Evolutionary conservation across 2,888 invertebrate species (phyloP).

Genomic region (Thecophora atra): DNA sequence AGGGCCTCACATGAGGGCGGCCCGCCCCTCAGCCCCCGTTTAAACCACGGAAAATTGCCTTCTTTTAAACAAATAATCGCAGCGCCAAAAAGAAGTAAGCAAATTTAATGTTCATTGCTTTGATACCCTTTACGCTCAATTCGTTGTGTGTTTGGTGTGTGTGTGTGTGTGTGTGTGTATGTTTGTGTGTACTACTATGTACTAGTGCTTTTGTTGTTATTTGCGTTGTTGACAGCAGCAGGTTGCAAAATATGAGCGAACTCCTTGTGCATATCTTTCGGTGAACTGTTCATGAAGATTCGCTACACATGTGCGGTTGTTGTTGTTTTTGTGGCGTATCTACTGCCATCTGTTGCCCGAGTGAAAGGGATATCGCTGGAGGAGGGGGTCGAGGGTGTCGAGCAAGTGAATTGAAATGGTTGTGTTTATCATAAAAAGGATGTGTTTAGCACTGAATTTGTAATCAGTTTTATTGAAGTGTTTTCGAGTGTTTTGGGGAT

Average conservation of each 20-base stretch:
- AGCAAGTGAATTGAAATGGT: slow-evolving; percentile 31
- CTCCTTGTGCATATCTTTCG: neutral
- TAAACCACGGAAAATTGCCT: neutral
- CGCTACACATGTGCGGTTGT: neutral
- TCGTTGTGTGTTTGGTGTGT: neutral
- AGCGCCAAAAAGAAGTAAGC: slow-evolving; percentile 1
- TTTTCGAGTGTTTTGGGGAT: neutral
- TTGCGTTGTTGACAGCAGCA: neutral
- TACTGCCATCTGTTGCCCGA: neutral
- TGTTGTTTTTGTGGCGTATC: too few species aligned
- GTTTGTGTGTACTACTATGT: neutral
- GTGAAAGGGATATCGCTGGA: slow-evolving; percentile 32
- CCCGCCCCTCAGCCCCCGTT: neutral
- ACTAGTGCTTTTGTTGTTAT: neutral
- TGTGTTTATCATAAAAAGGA: slow-evolving; percentile 17
- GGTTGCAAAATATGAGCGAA: neutral
- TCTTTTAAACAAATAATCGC: neutral
- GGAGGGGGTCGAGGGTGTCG: slow-evolving; percentile 32
- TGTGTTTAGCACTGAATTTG: slow-evolving; percentile 16
- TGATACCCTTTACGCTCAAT: neutral
- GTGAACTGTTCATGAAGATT: neutral
- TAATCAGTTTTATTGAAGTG: slow-evolving; percentile 24
- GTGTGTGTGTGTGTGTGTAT: slow-evolving; percentile 8
- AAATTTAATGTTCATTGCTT: too few species aligned
- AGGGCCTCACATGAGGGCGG: too few species aligned